A percentile compares a stretch with the other conserved stretches of the same genome.
Evolutionary conservation across 2,888 invertebrate species (phyloP).

Genomic region (Heliconius sara): DNA sequence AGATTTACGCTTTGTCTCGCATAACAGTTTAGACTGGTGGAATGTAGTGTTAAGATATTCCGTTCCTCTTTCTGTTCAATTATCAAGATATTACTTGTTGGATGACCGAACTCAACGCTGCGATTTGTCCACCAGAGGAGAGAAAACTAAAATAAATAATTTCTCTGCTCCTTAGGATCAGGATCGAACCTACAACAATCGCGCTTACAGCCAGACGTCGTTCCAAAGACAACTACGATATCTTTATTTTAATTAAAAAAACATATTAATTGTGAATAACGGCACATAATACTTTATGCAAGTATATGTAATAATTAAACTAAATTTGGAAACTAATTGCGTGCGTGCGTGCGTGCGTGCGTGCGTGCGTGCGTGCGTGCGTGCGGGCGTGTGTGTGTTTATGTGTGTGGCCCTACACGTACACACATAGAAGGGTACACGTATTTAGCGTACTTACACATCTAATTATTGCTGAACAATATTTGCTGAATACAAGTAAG

Average conservation of each 20-base stretch:
- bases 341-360: no score
- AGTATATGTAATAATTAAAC: background rate
- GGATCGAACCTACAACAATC: no score
- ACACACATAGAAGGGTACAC: no score
- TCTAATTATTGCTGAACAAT: background rate
- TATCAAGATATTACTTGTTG: background rate
- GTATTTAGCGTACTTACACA: background rate
- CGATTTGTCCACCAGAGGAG: no score
- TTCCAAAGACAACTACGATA: no score
- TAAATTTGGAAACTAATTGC: background rate
- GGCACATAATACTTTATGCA: background rate
- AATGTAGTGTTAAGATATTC: background rate
- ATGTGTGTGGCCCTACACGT: no score
- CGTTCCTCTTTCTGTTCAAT: background rate
- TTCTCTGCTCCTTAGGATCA: no score
- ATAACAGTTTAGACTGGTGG: background rate
- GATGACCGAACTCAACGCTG: no score
- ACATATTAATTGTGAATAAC: background rate
- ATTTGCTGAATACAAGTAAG: background rate
- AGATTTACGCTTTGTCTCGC: background rate
- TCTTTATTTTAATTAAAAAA: background rate
- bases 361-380: no score
- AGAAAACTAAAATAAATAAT: no score
- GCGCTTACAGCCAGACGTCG: no score
- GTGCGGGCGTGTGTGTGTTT: no score